These are phyloP conservation scores for Oscheius sp. DNA, from an alignment of 2,888 invertebrate species.

Conservation along the genomic window DNA sequence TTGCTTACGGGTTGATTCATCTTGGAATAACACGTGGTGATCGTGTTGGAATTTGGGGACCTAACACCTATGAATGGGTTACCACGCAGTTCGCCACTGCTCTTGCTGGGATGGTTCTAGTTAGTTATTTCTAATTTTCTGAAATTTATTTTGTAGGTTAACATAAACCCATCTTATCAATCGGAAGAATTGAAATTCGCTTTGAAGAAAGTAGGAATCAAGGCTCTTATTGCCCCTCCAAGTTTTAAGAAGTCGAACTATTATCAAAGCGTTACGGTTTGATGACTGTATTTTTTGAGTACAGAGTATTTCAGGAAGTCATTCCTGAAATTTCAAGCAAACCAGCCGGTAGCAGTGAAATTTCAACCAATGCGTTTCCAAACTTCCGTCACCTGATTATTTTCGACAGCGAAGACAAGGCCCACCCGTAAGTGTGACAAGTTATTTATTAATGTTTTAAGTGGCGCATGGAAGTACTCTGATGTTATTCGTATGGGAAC, in stretches of 20 bases:
- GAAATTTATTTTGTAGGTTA: conserved; percentile 74
- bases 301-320: conserved; percentile 46
- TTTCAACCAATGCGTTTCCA: conserved; percentile 57
- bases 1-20: conserved; percentile 80
- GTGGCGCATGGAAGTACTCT: conserved; percentile 73
- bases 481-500: conserved; percentile 73
- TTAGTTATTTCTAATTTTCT: conserved; percentile 69
- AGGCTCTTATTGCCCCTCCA: conserved; percentile 78
- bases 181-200: conserved; percentile 79
- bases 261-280: conserved; percentile 71
- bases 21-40: conserved; percentile 81
- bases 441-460: conserved; percentile 54
- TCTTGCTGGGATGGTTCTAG: conserved; percentile 80
- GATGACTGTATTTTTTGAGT: not conserved
- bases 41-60: conserved; percentile 82
- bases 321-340: conserved; percentile 61
- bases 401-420: conserved; percentile 70
- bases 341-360: conserved; percentile 56
- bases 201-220: conserved; percentile 77
- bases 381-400: conserved; percentile 76
- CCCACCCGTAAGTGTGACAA: conserved; percentile 53
- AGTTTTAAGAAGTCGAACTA: conserved; percentile 78
- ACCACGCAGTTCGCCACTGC: conserved; percentile 79
- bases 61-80: conserved; percentile 82
- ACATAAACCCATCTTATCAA: conserved; percentile 81